phyloP scores from a whole-genome alignment of 2,797 vertebrate genomes.

The Sebastes vulpes region DNA sequence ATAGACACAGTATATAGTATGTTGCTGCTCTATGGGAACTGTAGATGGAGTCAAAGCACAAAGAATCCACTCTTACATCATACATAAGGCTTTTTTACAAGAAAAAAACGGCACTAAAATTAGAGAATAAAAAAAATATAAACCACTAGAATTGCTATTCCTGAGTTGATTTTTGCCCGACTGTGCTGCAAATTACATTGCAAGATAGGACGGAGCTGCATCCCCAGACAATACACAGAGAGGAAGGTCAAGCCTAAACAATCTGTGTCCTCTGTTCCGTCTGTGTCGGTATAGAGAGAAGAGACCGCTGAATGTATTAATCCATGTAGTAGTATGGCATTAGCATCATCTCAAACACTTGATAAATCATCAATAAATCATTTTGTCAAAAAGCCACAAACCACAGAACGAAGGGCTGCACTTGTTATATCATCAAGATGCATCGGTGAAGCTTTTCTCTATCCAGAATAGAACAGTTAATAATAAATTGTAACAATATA shows the following conservation, averaged over 20 bases:
- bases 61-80: constrained; percentile 53
- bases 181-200: constrained; percentile 46
- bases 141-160: constrained; percentile 37
- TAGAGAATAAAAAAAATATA: constrained; percentile 6
- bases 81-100: neutral
- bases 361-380: constrained; percentile 36
- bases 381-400: constrained; percentile 33
- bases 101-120: constrained; percentile 32
- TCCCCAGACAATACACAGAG: constrained; percentile 49
- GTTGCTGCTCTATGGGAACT: constrained; percentile 71
- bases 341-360: constrained; percentile 37
- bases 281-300: constrained; percentile 36
- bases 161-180: constrained; percentile 25
- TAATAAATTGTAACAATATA: constrained; percentile 34
- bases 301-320: constrained; percentile 28
- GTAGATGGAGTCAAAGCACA: constrained; percentile 81
- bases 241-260: constrained; percentile 72
- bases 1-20: constrained; percentile 27
- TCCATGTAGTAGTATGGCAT: constrained; percentile 14
- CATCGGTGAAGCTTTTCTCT: constrained; percentile 17
- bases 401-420: constrained; percentile 8
- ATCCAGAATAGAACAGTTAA: neutral
- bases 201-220: constrained; percentile 49
- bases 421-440: constrained; percentile 15
- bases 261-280: constrained; percentile 58